Evolutionary conservation across 1,140 invertebrate species (phyloP), one percentile per base, ranked within the genome.

Genomic region (Eriosoma lanigerum): DNA sequence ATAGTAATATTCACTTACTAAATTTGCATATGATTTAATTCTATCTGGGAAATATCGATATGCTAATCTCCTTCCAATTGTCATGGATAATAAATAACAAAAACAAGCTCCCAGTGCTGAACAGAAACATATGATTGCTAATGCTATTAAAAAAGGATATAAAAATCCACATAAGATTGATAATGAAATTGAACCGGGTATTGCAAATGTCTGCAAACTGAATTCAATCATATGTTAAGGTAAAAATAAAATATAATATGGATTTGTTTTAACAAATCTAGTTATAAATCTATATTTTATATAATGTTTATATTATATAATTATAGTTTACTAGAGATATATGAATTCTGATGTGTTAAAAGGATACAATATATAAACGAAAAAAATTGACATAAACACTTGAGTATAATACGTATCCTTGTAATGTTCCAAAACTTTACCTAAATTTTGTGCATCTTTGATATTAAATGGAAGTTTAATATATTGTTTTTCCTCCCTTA

Each of bases 321-420:
- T 58, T 8, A 26, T n/a, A 15, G n/a, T n/a, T n/a, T n/a, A n/a
- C n/a, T n/a, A n/a, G n/a, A n/a, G n/a, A 46, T 38, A 15, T 48
- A 48, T 68, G 2, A 52, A 21, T 13, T 26, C 21, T 6, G 24
- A 48, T 64, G 17, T 50, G 3, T 60, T 54, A 86, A 93, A 96
- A 96, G 94, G 94, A 96, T 97, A 98, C 96, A 99, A 98, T 87
- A 99, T 94, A 86, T 98, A 99, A n/a, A 92, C 92, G 80, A 95
- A 87, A 84, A 96, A 94, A 81, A 98, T 92, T 83, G 93, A 96
- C 68, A 90, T 88, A 83, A 99, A 88, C 72, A 99, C 97, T 90
- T 96, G 91, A 84, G 91, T 91, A 85, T 94, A 98, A 88, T 99
- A 96, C 84, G 93, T 91, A 81, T 97, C 95, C 87, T 97, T 99